Percentiles rank a stretch among this genome's conserved stretches.
Evolutionary conservation across 2,797 vertebrate species (phyloP).

Genomic region (Chanos chanos): DNA sequence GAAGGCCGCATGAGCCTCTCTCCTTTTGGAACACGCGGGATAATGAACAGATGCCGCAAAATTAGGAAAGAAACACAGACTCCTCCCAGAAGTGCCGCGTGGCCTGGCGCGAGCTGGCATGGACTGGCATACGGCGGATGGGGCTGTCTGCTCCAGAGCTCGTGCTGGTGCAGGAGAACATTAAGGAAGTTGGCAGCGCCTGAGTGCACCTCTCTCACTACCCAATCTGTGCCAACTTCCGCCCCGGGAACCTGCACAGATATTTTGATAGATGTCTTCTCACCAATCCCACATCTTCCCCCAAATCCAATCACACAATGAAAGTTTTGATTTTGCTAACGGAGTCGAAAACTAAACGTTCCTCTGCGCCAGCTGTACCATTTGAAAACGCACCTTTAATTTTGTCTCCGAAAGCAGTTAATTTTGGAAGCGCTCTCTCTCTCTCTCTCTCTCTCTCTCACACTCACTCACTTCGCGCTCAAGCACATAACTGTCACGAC

Average conservation of each 20-base stretch:
- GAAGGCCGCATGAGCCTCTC: constrained; percentile 37
- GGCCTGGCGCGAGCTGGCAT: constrained; percentile 56
- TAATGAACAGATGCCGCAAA: constrained; percentile 87
- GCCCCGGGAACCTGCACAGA: constrained; percentile 47
- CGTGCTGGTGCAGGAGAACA: constrained; percentile 71
- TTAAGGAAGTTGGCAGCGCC: constrained; percentile 71
- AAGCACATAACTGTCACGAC: too few relatives aligned
- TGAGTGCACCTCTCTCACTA: constrained; percentile 36
- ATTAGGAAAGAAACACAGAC: constrained; percentile 81
- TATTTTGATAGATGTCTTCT: constrained; percentile 68
- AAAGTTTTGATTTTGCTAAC: too few relatives aligned
- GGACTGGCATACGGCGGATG: constrained; percentile 61
- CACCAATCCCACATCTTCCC: neutral
- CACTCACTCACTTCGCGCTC: too few relatives aligned
- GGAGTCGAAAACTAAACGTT: too few relatives aligned
- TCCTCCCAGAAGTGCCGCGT: constrained; percentile 77
- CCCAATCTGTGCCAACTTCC: constrained; percentile 60
- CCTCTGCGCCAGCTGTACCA: too few relatives aligned
- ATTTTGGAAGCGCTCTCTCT: too few relatives aligned
- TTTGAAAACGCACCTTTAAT: too few relatives aligned
- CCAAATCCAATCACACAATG: too few relatives aligned
- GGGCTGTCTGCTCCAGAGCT: constrained; percentile 71
- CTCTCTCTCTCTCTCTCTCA: too few relatives aligned
- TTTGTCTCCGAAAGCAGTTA: too few relatives aligned
- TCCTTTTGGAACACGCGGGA: constrained; percentile 73